phyloP scores from a whole-genome alignment of 2,797 vertebrate genomes.

The Apodemus agrarius region DNA sequence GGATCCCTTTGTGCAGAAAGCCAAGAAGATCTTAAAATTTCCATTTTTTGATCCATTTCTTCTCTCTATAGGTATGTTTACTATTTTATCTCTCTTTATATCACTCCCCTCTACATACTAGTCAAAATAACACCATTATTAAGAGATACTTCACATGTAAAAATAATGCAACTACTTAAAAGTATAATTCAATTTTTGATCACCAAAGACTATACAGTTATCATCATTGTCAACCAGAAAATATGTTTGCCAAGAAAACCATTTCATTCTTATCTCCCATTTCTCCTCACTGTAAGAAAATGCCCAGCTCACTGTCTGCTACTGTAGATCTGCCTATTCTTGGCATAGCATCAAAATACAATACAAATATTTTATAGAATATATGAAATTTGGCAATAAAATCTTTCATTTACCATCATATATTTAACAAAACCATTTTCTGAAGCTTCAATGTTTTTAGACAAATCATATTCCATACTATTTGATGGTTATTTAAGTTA shows the following conservation, averaged over 20 bases:
- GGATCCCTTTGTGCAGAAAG: neutral
- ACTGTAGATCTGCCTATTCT: neutral
- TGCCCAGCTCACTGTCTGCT: neutral
- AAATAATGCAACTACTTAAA: neutral
- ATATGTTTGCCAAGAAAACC: neutral
- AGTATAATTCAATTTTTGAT: neutral
- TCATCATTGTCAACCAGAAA: neutral
- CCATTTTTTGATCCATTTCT: neutral
- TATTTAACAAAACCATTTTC: neutral
- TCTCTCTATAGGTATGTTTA: neutral
- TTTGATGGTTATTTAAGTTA: neutral
- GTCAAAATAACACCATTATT: neutral
- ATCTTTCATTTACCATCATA: neutral
- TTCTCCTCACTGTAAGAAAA: neutral
- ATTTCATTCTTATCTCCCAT: neutral
- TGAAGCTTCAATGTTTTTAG: neutral
- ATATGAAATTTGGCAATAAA: neutral
- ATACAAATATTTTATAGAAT: neutral
- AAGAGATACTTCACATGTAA: neutral
- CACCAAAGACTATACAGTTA: neutral
- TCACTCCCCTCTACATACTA: no score
- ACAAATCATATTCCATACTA: neutral
- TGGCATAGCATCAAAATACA: neutral
- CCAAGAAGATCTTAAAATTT: neutral
- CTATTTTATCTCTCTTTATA: neutral